Base-by-base conservation (phyloP, 2,797 vertebrate species). In the Telmatherina bonti region DNA sequence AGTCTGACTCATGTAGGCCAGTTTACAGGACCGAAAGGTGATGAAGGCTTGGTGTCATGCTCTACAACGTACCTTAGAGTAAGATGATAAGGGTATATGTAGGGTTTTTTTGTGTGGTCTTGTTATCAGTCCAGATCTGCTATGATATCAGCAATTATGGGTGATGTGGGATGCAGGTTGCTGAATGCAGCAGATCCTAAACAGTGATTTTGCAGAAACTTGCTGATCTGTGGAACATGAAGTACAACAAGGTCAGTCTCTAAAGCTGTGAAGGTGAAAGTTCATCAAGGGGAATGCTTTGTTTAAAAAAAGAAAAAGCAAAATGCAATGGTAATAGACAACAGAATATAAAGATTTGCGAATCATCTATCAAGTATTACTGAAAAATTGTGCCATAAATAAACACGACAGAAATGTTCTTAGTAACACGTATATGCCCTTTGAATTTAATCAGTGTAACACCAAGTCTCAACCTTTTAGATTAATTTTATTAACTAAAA, bases 201-300 rank as follows among this genome's bases (percentile, higher is more conserved):
- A 73, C 20, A 69, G 16, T 65, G 91, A 92, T 92, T 86, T 45
- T 9, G 57, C 66, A 60, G n/a, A 81, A 88, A 88, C 45, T 61
- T 91, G 93, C 92, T 94, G 90, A 94, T 70, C 54, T 67, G 74
- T 51, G 59, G 26, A 86, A 83, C 56, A 24, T 49, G 57, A 76
- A 61, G 62, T 38, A 53, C 35, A 31, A 8, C 18, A 41, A 76
- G 70, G 71, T 76, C 47, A 35, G 58, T 41, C 53, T 75, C 55
- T 47, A 30, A 69, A 59, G 54, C 3, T 24, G 67, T 87, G 70
- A 92, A 91, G 89, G 88, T 89, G 73, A 92, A 61, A 16, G 35
- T 9, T 0, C 35, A 70, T 64, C 65, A 84, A 85, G 82, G 84
- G 76, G 61, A 85, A 45, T 29, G 7, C 4, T 41, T 41, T 16